These are phyloP conservation scores for Bactericera cockerelli DNA, from an alignment of 1,140 invertebrate genomes.

Conservation along the genomic window DNA sequence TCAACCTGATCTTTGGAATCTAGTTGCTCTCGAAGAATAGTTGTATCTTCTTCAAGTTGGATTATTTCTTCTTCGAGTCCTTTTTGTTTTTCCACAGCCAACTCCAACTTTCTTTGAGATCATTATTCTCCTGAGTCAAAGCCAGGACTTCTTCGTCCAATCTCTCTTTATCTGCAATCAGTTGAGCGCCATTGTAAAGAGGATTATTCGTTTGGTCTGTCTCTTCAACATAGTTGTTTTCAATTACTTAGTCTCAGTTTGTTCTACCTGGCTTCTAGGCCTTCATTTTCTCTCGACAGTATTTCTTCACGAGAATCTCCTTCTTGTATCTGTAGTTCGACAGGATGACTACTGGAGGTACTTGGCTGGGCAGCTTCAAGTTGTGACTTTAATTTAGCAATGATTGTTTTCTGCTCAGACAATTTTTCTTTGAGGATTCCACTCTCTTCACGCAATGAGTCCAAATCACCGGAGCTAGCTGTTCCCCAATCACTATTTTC, in stretches of 20 bases:
- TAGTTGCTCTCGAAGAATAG: background rate
- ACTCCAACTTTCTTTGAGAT: background rate
- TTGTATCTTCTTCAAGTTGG: constrained; percentile 1
- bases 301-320: background rate
- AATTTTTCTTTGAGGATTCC: background rate
- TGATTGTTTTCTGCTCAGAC: background rate
- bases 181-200: background rate
- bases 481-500: too few relatives aligned
- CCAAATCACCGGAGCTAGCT: background rate
- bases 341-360: background rate
- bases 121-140: background rate
- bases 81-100: background rate
- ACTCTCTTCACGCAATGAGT: background rate
- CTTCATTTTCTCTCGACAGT: constrained; percentile 1
- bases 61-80: background rate
- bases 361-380: background rate
- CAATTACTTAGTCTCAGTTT: background rate
- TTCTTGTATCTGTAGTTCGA: background rate
- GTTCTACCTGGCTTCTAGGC: background rate
- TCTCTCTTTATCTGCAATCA: background rate
- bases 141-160: background rate
- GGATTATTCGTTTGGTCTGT: background rate
- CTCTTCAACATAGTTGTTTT: background rate
- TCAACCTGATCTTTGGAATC: background rate
- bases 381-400: background rate